Conservation (phyloP, 2,113 vertebrate species). For the Anarrhichthys ocellatus region DNA sequence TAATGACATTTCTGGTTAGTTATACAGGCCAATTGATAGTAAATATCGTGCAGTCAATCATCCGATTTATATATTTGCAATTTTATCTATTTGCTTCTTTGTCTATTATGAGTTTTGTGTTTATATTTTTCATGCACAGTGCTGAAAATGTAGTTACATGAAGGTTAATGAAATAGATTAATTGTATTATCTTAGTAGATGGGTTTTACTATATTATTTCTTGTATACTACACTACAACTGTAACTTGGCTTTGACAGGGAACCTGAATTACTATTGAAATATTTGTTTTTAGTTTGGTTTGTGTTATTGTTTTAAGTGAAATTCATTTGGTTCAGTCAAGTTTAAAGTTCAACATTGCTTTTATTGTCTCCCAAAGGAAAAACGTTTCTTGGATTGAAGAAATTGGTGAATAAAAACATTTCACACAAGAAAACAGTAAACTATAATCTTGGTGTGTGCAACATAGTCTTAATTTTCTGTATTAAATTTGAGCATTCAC, state of each 20-base stretch:
- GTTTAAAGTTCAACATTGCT: conserved; percentile 3
- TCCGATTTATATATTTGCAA: background rate
- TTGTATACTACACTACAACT: background rate
- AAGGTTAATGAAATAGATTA: background rate
- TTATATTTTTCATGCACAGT: background rate
- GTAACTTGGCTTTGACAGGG: background rate
- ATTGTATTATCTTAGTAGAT: background rate
- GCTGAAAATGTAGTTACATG: background rate
- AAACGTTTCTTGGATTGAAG: conserved; percentile 8
- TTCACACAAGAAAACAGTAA: background rate
- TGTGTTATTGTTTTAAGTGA: background rate
- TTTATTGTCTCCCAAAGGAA: conserved; percentile 9
- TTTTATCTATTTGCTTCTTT: background rate
- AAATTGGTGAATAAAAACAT: background rate
- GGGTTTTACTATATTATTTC: background rate
- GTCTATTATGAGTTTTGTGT: background rate
- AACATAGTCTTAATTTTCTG: background rate
- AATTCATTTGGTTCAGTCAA: conserved; percentile 2
- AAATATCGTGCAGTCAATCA: background rate
- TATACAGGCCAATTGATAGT: background rate
- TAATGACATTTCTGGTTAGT: background rate
- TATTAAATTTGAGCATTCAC: background rate
- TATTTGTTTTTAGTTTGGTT: background rate
- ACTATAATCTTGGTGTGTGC: background rate
- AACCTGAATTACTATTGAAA: conserved; percentile 3